Evolutionary conservation across 2,888 invertebrate genomes (phyloP), one percentile per base, ranked within the genome.

Genomic region (Caenorhabditis auriculariae): DNA sequence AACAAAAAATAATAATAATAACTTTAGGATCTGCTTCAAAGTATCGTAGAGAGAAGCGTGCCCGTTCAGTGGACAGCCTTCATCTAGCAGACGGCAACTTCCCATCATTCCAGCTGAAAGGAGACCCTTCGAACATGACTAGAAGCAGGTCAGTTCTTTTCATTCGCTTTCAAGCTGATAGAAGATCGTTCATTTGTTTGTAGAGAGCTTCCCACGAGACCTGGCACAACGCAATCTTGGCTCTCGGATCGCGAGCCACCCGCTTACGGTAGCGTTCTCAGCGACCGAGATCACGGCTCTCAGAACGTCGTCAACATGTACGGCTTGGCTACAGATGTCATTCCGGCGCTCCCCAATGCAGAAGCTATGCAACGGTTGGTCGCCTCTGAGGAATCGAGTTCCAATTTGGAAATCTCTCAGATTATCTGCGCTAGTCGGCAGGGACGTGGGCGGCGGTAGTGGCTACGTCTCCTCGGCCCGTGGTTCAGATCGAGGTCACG

Each of bases 141-240:
- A 50, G 70, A 29, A 63, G 57, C 38, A 46, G 61, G 28, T 59
- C 1, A 15, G 32, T 41, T 9, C 12, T 21, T 44, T 39, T 42
- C 41, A 15, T 17, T 19, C 19, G 9, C 19, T 12, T 17, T 41
- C 15, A 7, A 7, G 6, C 41, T 19, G 6, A 15, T 17, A 12
- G 9, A 32, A 32, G 9, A 32, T 32, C 7, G 6, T 41, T 41
- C 7, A 9, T 41, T 17, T 41, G 12, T n/a, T 17, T 44, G 5
- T 44, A 61, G 67, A n/a, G 54, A 60, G 28, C 46, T 69, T 2
- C 66, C 68, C 7, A 60, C 61, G 9, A 68, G 79, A 12, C 79
- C 79, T 1, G 75, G 74, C 29, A 79, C 79, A n/a, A 77, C 75
- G 21, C 78, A 74, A 32, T 78, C 79, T 3, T 79, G 73, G 73